Evolutionary conservation across 2,888 invertebrate species (phyloP), one percentile per base, ranked within the genome.

Genomic region (Parasteatoda lunata): DNA sequence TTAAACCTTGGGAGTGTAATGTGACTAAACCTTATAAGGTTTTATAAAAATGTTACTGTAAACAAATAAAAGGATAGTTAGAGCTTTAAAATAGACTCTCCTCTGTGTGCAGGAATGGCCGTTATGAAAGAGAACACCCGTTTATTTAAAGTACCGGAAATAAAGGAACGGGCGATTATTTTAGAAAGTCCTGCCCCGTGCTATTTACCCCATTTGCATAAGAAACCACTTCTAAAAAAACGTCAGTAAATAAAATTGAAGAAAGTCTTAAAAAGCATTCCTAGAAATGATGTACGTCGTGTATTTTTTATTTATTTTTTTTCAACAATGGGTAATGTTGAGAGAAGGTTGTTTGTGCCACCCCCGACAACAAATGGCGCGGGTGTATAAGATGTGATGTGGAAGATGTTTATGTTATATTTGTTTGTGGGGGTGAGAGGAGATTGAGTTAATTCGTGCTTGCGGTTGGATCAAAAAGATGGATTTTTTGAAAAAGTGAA

Each of bases 121-220:
- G 30, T 45, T 69, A 64, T 70, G 64, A 72, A 80, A 80, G 49
- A 65, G 48, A 49, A 59, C 66, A 30, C 48, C 6, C 59, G 76
- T 82, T 81, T 82, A 82, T 82, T 82, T 82, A 76, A 82, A 76
- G 76, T 82, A 76, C 82, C 82, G 82, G 82, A 82, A 76, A 76
- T 82, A 76, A 82, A 82, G 80, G 66, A 81, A 73, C 30, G 75
- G 64, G 76, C 70, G 82, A 82, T 79, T 82, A 82, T 82, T 76
- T 82, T 70, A 51, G 70, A 48, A 59, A 47, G 71, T 64, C 70
- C 30, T 59, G 45, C 47, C 51, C 51, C 66, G 30, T 51, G 11
- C 30, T 30, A 30, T 30, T 47, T 64, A 51, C 45, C 72, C 65
- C 15, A 51, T 73, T 76, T 65, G 59, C 82, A 76, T 73, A 45